These are phyloP conservation scores for Pissodes strobi DNA, from an alignment of 1,140 invertebrate species.

Conservation along the genomic window DNA sequence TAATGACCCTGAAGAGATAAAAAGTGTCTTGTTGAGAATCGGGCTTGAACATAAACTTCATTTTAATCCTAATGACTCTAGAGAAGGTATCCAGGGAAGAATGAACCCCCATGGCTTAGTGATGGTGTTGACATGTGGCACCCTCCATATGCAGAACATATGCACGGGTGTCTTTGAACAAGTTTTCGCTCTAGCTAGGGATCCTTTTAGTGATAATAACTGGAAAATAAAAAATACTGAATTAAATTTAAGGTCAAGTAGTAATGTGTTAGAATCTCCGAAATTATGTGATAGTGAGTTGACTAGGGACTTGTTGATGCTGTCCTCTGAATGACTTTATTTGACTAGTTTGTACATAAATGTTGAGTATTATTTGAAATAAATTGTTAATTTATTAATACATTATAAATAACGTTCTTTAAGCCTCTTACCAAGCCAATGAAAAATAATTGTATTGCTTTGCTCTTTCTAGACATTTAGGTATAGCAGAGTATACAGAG, in stretches of 20 bases:
- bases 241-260: constrained; percentile 52
- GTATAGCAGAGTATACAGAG: too few relatives aligned
- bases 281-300: constrained; percentile 43
- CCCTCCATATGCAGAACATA: constrained; percentile 59
- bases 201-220: constrained; percentile 63
- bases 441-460: too few relatives aligned
- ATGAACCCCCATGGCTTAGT: constrained; percentile 66
- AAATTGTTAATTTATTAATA: too few relatives aligned
- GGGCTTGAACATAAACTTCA: constrained; percentile 57
- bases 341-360: too few relatives aligned
- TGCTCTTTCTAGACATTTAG: too few relatives aligned
- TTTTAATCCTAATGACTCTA: constrained; percentile 65
- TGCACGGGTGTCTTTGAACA: constrained; percentile 69
- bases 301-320: constrained; percentile 35
- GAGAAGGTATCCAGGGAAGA: constrained; percentile 60
- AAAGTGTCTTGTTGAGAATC: constrained; percentile 53
- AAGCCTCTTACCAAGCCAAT: too few relatives aligned
- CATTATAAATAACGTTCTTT: too few relatives aligned
- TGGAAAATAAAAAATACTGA: constrained; percentile 65
- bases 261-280: constrained; percentile 39
- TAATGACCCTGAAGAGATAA: constrained; percentile 46
- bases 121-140: constrained; percentile 64
- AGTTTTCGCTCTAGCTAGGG: constrained; percentile 63
- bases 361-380: too few relatives aligned
- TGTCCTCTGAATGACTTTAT: constrained; percentile 27